These are phyloP conservation scores for Clarias platycephalus DNA, from an alignment of 2,797 vertebrate genomes.

Conservation along the genomic window DNA sequence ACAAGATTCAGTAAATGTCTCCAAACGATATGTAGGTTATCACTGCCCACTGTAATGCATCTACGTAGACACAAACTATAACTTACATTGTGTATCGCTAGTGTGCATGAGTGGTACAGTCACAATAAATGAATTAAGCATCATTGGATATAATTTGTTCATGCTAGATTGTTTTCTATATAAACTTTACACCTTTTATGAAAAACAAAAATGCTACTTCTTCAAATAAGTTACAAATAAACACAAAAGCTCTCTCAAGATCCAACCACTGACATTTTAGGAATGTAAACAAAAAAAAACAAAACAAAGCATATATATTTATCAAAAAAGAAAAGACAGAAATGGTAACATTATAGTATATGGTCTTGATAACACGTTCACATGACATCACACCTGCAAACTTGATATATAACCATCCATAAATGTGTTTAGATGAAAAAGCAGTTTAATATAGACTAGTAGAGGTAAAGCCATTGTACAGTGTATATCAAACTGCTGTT, in stretches of 20 bases:
- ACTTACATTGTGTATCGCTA: slow-evolving; percentile 52
- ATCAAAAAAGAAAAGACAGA: slow-evolving; percentile 52
- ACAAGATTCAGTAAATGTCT: slow-evolving; percentile 22
- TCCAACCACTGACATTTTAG: slow-evolving; percentile 57
- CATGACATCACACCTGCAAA: slow-evolving; percentile 47
- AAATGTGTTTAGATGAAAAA: slow-evolving; percentile 49
- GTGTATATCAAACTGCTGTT: slow-evolving; percentile 42
- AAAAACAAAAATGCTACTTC: slow-evolving; percentile 71
- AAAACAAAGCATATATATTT: slow-evolving; percentile 58
- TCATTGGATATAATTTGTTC: slow-evolving; percentile 73
- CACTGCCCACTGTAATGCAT: slow-evolving; percentile 23
- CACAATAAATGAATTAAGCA: slow-evolving; percentile 70
- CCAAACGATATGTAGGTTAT: slow-evolving; percentile 35
- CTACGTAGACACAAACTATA: slow-evolving; percentile 40
- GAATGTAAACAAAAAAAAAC: slow-evolving; percentile 62
- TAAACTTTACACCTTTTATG: slow-evolving; percentile 61
- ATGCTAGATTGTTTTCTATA: slow-evolving; percentile 70
- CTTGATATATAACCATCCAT: slow-evolving; percentile 43
- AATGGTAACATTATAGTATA: slow-evolving; percentile 40
- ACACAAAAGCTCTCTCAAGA: slow-evolving; percentile 65
- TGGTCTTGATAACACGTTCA: slow-evolving; percentile 42
- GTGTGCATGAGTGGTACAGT: slow-evolving; percentile 72
- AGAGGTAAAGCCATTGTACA: slow-evolving; percentile 28
- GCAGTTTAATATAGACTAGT: slow-evolving; percentile 46
- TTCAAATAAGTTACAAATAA: slow-evolving; percentile 70